phyloP scores from a whole-genome alignment of 1,140 invertebrate genomes.

The Sinonovacula constricta region DNA sequence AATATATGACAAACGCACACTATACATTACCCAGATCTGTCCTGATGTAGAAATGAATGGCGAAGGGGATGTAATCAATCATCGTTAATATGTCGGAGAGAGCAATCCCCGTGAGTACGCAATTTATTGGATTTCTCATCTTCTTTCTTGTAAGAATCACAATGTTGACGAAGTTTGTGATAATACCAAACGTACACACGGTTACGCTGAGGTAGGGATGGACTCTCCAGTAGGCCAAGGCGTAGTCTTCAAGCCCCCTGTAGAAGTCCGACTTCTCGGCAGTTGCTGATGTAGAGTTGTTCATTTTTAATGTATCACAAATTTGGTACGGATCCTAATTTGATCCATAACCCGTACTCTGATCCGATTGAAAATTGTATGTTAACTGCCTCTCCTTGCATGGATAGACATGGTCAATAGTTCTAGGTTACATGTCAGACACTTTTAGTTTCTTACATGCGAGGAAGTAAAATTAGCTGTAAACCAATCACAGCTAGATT shows the following conservation, averaged over 20 bases:
- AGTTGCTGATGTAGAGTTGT: background rate
- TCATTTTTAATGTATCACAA: no score
- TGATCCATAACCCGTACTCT: no score
- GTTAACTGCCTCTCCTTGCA: no score
- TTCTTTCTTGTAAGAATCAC: slow-evolving; percentile 91
- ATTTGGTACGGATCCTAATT: no score
- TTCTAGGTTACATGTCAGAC: no score
- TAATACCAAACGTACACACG: slow-evolving; percentile 91
- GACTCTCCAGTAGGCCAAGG: slow-evolving; percentile 75
- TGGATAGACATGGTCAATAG: no score
- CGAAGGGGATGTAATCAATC: slow-evolving; percentile 91
- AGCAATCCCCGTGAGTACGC: slow-evolving; percentile 90
- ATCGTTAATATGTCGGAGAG: slow-evolving; percentile 92
- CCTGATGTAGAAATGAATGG: slow-evolving; percentile 81
- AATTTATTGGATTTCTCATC: slow-evolving; percentile 90
- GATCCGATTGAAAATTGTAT: no score
- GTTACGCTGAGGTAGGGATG: slow-evolving; percentile 86
- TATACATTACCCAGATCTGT: slow-evolving; percentile 49
- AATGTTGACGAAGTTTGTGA: slow-evolving; percentile 94
- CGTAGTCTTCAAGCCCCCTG: slow-evolving; percentile 54
- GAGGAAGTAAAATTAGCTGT: no score
- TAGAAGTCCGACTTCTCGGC: slow-evolving; percentile 1
- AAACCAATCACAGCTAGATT: no score
- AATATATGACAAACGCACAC: no score
- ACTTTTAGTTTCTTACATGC: no score